Percentiles rank a stretch among this genome's conserved stretches.
Evolutionary conservation across 2,113 vertebrate genomes (phyloP).

Genomic region (Xiphorhynchus elegans): DNA sequence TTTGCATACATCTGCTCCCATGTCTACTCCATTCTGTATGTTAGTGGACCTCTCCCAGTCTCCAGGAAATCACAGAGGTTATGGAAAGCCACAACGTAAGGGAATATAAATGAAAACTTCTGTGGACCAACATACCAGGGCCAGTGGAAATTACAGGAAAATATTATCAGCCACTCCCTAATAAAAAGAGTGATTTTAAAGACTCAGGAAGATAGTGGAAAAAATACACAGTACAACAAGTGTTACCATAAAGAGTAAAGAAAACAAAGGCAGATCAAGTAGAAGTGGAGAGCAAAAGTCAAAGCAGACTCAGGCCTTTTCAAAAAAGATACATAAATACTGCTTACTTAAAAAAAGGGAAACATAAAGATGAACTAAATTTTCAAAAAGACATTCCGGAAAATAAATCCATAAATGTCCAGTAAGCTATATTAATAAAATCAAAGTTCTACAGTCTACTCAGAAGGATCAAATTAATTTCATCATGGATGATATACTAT

Average conservation of each 20-base stretch:
- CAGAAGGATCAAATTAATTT: not conserved
- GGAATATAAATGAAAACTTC: not conserved
- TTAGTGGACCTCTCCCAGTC: not conserved
- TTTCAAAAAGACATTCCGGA: not conserved
- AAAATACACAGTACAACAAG: not conserved
- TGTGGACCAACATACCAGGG: not conserved
- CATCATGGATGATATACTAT: not conserved
- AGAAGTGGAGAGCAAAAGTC: not conserved
- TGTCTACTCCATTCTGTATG: not conserved
- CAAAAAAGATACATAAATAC: not conserved
- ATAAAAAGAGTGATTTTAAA: not conserved
- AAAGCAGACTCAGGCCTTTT: not conserved
- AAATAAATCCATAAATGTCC: not conserved
- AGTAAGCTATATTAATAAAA: not conserved
- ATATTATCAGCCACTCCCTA: not conserved
- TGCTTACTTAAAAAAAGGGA: not conserved
- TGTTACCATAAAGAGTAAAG: not conserved
- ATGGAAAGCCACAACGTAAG: not conserved
- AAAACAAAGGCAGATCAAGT: not conserved
- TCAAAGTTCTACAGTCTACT: not conserved
- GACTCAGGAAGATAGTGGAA: not conserved
- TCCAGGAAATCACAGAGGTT: not conserved
- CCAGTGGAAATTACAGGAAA: not conserved
- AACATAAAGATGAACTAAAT: not conserved
- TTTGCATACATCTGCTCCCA: not conserved